Percentiles rank a stretch among this genome's conserved stretches.
These are phyloP conservation scores for Tinea pellionella DNA, from an alignment of 2,888 invertebrate genomes.

Conservation along the genomic window DNA sequence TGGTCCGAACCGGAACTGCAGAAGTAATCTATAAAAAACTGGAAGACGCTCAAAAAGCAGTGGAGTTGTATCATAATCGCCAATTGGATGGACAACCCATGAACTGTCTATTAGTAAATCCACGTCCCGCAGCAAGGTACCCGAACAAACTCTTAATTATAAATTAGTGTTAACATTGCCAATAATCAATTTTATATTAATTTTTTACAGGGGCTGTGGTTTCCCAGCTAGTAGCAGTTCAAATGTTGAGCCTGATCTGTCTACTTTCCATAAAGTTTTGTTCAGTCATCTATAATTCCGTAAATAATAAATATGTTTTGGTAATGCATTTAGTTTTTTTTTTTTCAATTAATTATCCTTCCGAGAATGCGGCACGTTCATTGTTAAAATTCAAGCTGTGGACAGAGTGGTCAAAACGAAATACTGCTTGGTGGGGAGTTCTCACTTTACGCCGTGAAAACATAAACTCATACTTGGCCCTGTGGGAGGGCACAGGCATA, in stretches of 20 bases:
- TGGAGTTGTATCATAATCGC: conserved; percentile 92
- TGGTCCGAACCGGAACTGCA: conserved; percentile 88
- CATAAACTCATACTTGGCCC: too few relatives aligned
- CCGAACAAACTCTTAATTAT: too few relatives aligned
- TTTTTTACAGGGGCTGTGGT: conserved; percentile 23
- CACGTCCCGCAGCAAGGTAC: conserved; percentile 31
- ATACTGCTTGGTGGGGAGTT: too few relatives aligned
- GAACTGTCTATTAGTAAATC: conserved; percentile 89
- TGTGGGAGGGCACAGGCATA: too few relatives aligned
- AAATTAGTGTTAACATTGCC: too few relatives aligned
- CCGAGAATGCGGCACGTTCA: too few relatives aligned
- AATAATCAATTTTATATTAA: too few relatives aligned
- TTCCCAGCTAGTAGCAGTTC: conserved; percentile 63
- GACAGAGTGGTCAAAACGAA: too few relatives aligned
- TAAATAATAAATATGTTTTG: background rate
- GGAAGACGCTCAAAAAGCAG: conserved; percentile 89
- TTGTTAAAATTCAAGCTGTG: too few relatives aligned
- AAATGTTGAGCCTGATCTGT: conserved; percentile 74
- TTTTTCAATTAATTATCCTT: background rate
- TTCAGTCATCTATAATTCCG: conserved; percentile 59
- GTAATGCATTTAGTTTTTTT: background rate
- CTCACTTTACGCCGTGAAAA: too few relatives aligned
- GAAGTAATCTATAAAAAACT: conserved; percentile 90
- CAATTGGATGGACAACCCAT: conserved; percentile 94
- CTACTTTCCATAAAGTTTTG: conserved; percentile 77